phyloP scores from a whole-genome alignment of 2,113 vertebrate genomes.

The Piaya cayana region DNA sequence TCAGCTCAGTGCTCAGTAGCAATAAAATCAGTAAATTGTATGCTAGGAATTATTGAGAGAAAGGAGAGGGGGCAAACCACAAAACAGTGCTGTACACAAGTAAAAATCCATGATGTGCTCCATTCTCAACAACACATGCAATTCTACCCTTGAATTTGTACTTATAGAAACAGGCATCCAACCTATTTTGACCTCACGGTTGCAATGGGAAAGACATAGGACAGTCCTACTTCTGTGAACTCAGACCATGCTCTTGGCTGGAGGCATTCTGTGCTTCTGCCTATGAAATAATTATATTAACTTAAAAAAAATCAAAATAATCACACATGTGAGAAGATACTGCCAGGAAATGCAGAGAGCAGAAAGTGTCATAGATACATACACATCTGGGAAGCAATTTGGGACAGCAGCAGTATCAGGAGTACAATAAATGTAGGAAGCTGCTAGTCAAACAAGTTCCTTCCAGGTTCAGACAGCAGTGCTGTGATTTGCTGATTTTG shows the following conservation, averaged over 20 bases:
- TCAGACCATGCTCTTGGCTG: background rate
- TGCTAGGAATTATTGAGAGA: background rate
- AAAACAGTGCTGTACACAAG: background rate
- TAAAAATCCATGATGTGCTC: background rate
- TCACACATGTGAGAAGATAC: background rate
- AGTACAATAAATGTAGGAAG: background rate
- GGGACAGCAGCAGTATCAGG: background rate
- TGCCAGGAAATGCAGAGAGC: background rate
- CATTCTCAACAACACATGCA: background rate
- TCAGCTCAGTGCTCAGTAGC: background rate
- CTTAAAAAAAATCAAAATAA: background rate
- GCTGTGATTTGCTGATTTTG: background rate
- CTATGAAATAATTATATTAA: background rate
- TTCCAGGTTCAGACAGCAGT: background rate
- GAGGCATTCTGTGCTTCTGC: background rate
- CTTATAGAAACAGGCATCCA: background rate
- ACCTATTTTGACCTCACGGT: background rate
- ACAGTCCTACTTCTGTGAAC: background rate
- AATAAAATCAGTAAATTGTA: constrained; percentile 28
- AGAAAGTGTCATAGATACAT: background rate
- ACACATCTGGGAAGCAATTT: background rate
- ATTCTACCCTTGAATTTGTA: background rate
- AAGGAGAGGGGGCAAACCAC: background rate
- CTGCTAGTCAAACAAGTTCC: background rate
- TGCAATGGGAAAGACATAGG: background rate